Evolutionary conservation across 2,113 vertebrate genomes (phyloP).

Genomic region (Eclectus roratus): DNA sequence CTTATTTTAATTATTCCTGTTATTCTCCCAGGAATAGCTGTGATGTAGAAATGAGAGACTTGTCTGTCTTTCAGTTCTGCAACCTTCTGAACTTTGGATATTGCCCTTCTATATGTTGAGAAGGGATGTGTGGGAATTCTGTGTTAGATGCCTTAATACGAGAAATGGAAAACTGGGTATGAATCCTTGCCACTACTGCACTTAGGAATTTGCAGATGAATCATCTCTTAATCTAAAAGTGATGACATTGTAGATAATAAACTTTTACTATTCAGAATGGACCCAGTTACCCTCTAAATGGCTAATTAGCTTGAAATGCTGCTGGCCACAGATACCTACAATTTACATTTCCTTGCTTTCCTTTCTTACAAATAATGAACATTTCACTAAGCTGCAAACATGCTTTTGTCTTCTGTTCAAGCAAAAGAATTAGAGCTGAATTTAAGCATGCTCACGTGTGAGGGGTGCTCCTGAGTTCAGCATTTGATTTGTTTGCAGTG

Average conservation of each 20-base stretch:
- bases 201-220: not conserved
- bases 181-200: not conserved
- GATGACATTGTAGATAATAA: not conserved
- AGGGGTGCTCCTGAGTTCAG: not conserved
- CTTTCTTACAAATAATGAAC: not conserved
- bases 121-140: not conserved
- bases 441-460: not conserved
- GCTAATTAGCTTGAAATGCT: not conserved
- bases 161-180: not conserved
- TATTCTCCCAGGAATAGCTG: slow-evolving; percentile 29
- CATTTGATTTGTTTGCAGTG: not conserved
- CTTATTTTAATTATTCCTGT: not conserved
- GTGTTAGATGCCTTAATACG: not conserved
- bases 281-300: not conserved
- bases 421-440: not conserved
- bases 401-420: not conserved
- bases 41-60: slow-evolving; percentile 2
- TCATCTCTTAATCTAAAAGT: not conserved
- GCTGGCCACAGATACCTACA: not conserved
- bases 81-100: not conserved
- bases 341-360: not conserved
- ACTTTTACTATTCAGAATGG: not conserved
- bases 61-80: slow-evolving; percentile 14
- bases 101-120: not conserved
- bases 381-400: not conserved